These are phyloP conservation scores for Miltochrista miniata DNA, from an alignment of 2,888 invertebrate species.

Conservation along the genomic window DNA sequence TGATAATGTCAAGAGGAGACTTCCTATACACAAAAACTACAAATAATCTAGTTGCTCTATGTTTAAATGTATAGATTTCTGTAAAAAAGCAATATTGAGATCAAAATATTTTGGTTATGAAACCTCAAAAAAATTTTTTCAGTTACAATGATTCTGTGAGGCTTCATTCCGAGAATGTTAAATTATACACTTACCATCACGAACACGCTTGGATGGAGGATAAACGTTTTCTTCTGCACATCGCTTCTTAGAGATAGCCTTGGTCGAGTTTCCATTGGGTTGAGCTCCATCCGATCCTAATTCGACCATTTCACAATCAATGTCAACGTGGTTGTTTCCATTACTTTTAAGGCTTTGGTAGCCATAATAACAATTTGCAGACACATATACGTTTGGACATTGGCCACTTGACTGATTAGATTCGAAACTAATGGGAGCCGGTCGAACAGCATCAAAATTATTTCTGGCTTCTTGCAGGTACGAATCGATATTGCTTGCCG, in stretches of 20 bases:
- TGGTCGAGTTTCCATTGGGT: conserved; percentile 35
- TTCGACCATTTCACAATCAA: conserved; percentile 75
- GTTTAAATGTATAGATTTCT: conserved; percentile 11
- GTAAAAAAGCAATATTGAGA: conserved; percentile 13
- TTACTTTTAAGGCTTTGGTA: conserved; percentile 65
- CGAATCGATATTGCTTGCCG: conserved; percentile 68
- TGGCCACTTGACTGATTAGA: conserved; percentile 66
- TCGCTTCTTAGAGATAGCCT: conserved; percentile 64
- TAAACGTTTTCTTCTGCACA: conserved; percentile 64
- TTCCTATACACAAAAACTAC: conserved; percentile 46
- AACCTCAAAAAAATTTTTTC: conserved; percentile 52
- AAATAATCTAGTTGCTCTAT: conserved; percentile 36
- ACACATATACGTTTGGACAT: conserved; percentile 75
- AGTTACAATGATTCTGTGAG: conserved; percentile 51
- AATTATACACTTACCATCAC: conserved; percentile 70
- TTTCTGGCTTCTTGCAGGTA: conserved; percentile 74
- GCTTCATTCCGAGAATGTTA: conserved; percentile 47
- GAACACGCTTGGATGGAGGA: conserved; percentile 68
- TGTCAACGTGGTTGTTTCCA: conserved; percentile 46
- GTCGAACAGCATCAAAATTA: conserved; percentile 75
- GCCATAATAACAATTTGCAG: conserved; percentile 81
- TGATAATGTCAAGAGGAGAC: conserved; percentile 40
- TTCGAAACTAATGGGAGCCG: conserved; percentile 68
- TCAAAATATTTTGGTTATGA: conserved; percentile 29
- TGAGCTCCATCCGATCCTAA: conserved; percentile 38